Base-by-base conservation (phyloP, 2,888 invertebrate species). In the Cryptus armator region DNA sequence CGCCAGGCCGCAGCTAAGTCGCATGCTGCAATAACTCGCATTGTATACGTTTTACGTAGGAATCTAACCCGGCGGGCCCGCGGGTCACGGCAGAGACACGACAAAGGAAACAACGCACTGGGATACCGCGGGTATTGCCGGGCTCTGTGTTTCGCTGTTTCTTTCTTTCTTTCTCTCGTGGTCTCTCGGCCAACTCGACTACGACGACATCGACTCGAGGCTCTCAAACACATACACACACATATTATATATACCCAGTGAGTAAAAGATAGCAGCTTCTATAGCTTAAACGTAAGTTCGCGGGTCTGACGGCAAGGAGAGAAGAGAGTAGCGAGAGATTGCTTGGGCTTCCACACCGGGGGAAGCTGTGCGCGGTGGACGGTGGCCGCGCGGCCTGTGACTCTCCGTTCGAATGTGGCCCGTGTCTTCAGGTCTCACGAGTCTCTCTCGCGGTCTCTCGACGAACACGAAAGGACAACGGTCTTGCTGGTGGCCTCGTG, bases 1-100 rank as follows among this genome's bases (percentile, higher is more conserved):
- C 91, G 92, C 91, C 91, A 89, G 89, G 86, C 89, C 88, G 86
- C 86, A 85, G 87, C 88, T 90, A 89, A 37, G 88, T 84, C 87
- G 81, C 90, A 89, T 92, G 91, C 91, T 88, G 91, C 93, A 93
- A 93, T 93, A 93, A 93, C 93, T 93, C 91, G 92, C 92, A 93
- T 93, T 93, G 93, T 92, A 91, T 92, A 91, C 90, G 89, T 86
- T 90, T 90, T 89, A 89, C 91, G 91, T 90, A 92, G 92, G 93
- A 93, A 93, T 92, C 93, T 92, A 93, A 93, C 93, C 93, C 91
- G 92, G 91, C 91, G 91, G 91, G 89, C 91, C 90, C 89, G 90
- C 89, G 91, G 93, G 93, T 93, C 93, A 93, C 90, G 90, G 87
- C 88, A 88, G 88, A 89, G 88, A 89, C 88, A 91, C 90, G 90